Evolutionary conservation across 2,888 invertebrate genomes (phyloP).

Genomic region (Pandemis cinnamomeana): DNA sequence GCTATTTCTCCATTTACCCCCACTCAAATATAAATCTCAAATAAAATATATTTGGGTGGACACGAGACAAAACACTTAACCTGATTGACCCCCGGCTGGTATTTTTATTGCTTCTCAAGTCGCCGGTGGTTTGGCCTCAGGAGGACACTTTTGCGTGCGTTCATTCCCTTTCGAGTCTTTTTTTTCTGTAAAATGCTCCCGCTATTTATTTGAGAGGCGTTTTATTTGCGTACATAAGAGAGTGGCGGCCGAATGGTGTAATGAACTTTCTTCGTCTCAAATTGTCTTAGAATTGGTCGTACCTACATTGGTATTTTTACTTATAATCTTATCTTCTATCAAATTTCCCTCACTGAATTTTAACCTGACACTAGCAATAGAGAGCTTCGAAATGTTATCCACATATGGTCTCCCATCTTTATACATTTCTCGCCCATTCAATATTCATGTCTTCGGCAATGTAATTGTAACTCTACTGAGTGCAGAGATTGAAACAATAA

Average conservation of each 20-base stretch:
- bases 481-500: slow-evolving; percentile 72
- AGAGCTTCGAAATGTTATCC: slow-evolving; percentile 26
- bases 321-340: background rate
- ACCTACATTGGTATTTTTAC: no score
- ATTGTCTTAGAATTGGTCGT: background rate
- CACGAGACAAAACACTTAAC: slow-evolving; percentile 74
- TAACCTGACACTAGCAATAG: background rate
- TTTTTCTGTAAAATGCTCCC: slow-evolving; percentile 54
- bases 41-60: slow-evolving; percentile 64
- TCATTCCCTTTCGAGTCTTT: slow-evolving; percentile 53
- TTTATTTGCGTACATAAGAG: slow-evolving; percentile 38
- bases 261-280: slow-evolving; percentile 23
- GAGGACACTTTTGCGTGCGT: slow-evolving; percentile 57
- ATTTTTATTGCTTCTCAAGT: slow-evolving; percentile 72
- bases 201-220: slow-evolving; percentile 47
- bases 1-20: slow-evolving; percentile 64
- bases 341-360: background rate
- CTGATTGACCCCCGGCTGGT: slow-evolving; percentile 75
- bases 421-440: slow-evolving; percentile 31
- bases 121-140: slow-evolving; percentile 56
- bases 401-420: slow-evolving; percentile 32
- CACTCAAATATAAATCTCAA: slow-evolving; percentile 67
- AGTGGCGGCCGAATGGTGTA: slow-evolving; percentile 11
- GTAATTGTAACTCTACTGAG: slow-evolving; percentile 52
- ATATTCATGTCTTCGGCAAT: slow-evolving; percentile 45